Base-by-base conservation (phyloP, 2,113 vertebrate species). In the Spea multiplicata region DNA sequence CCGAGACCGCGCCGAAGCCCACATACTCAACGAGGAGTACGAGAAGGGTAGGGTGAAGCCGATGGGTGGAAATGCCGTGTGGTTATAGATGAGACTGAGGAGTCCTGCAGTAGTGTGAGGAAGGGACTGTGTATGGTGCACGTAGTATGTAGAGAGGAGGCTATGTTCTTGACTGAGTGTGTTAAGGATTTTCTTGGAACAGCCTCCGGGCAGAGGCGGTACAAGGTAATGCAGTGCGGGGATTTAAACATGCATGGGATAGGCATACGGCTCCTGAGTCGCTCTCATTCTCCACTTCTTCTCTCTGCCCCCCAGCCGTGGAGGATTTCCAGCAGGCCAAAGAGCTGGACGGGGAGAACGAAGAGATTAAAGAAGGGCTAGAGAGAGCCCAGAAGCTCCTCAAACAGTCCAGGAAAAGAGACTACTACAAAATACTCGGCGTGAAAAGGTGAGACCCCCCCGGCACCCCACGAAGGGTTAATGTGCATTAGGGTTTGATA, bases 341-440 rank as follows among this genome's bases (percentile, higher is more conserved):
- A 62, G 93, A 93, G 83, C 90, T 95, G 13, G 92, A 95, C 30
- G 44, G 81, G 9, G 91, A 93, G 5, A 93, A 83, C 66, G 87
- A 88, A 14, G 90, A 92, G 30, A 85, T 95, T 8, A 87, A 85
- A 77, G 92, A 94, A 55, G 93, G 94, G 3, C 85, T 95, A 8
- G 93, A 94, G 3, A 86, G 91, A 16, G 92, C 93, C 0, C 93
- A 94, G 84, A 94, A 91, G 73, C 83, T 95, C 3, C 91, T 94
- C 4, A 95, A 95, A 82, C 44, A 93, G 44, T 94, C 93, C 2
- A 90, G 86, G 0, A 94, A 94, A 83, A 87, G 93, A 57, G 93
- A 95, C 66, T 95, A 95, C 83, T 95, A 95, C 81, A 94, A 94
- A 84, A 94, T 95, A 83, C 86, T 95, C 0, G 85, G 91, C 0